These are phyloP conservation scores for Opisthograptis luteolata DNA, from an alignment of 2,888 invertebrate genomes.

Conservation along the genomic window DNA sequence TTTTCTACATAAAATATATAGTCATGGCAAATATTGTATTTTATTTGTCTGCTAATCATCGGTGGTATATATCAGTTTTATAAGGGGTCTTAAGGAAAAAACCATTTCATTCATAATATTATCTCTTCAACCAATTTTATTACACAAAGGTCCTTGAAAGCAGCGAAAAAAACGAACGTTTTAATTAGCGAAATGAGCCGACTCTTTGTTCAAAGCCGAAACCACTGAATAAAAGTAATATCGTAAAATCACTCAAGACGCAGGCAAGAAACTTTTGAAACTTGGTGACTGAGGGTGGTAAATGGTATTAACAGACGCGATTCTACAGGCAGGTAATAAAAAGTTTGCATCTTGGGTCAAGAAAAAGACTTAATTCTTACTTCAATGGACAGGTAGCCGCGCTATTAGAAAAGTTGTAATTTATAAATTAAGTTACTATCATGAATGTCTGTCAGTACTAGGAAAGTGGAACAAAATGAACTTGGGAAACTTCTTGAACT, in stretches of 20 bases:
- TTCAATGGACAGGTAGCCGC: neutral
- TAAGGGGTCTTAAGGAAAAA: too few species aligned
- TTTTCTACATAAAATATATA: too few species aligned
- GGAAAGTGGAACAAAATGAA: neutral
- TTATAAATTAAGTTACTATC: neutral
- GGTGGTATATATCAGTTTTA: too few species aligned
- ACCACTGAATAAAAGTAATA: too few species aligned
- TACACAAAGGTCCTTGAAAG: too few species aligned
- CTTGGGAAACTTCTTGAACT: neutral
- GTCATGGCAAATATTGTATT: too few species aligned
- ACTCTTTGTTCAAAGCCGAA: too few species aligned
- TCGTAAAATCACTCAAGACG: neutral
- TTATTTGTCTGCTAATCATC: too few species aligned
- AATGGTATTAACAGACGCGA: neutral
- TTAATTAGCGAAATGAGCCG: too few species aligned
- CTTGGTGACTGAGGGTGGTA: neutral
- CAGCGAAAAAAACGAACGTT: too few species aligned
- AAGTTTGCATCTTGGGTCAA: neutral
- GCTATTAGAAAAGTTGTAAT: neutral
- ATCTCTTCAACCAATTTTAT: too few species aligned
- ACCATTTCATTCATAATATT: too few species aligned
- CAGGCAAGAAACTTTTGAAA: neutral
- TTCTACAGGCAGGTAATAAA: neutral
- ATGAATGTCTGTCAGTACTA: neutral
- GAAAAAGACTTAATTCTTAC: neutral